Conservation (phyloP, 1,140 invertebrate species). For the Drosophila persimilis region DNA sequence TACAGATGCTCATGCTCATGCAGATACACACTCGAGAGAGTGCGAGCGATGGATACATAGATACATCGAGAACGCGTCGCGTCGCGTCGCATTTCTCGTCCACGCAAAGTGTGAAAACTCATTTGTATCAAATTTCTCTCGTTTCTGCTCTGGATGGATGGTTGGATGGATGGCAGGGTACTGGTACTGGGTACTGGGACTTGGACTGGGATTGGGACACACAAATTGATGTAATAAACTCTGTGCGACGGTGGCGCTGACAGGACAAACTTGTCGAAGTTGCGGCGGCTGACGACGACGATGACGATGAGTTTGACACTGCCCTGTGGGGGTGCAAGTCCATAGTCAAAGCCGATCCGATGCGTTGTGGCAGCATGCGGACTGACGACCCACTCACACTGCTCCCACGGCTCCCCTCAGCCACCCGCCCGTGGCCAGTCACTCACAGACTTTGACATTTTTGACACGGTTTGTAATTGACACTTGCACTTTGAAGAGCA, state of each 20-base stretch:
- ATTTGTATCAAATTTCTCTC: slow-evolving; percentile 81
- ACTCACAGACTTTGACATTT: slow-evolving; percentile 79
- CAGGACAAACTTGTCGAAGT: slow-evolving; percentile 77
- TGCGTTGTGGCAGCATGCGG: slow-evolving; percentile 34
- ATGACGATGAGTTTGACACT: slow-evolving; percentile 28
- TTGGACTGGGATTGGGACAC: slow-evolving; percentile 22
- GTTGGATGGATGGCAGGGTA: too few relatives aligned
- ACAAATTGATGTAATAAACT: slow-evolving; percentile 82
- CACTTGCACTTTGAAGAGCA: slow-evolving; percentile 75
- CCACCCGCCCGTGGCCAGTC: slow-evolving; percentile 48
- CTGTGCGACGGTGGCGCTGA: slow-evolving; percentile 67
- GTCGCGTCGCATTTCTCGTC: neutral
- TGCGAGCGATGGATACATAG: slow-evolving; percentile 9
- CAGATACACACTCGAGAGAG: slow-evolving; percentile 14
- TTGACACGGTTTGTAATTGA: slow-evolving; percentile 82
- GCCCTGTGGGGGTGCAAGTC: slow-evolving; percentile 59
- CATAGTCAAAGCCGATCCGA: slow-evolving; percentile 15
- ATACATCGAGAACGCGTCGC: neutral
- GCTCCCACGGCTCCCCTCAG: slow-evolving; percentile 8
- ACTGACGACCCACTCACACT: neutral
- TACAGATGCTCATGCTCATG: slow-evolving; percentile 27
- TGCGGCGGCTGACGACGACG: slow-evolving; percentile 11
- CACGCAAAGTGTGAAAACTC: slow-evolving; percentile 78
- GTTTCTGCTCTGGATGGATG: slow-evolving; percentile 5
- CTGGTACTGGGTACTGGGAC: neutral